These are phyloP conservation scores for Pseudotriccus pelzelni DNA, from an alignment of 2,797 vertebrate genomes.

Conservation along the genomic window DNA sequence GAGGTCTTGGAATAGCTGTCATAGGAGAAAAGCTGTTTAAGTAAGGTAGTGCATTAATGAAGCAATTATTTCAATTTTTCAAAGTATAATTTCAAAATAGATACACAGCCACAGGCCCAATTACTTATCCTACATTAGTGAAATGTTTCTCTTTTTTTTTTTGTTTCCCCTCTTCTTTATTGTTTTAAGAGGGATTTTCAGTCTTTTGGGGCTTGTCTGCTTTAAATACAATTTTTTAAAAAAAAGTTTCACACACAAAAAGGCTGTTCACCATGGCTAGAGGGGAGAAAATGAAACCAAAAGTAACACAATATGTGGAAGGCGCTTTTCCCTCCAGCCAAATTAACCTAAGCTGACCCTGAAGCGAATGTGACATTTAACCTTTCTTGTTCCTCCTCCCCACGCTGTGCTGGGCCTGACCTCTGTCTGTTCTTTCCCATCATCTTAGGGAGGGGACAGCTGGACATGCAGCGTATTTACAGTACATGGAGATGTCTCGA, in stretches of 20 bases:
- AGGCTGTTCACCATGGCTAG: not conserved
- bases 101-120: not conserved
- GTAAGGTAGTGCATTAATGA: not conserved
- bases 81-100: not conserved
- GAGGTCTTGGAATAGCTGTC: not conserved
- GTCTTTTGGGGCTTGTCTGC: not conserved
- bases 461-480: slow-evolving; percentile 40
- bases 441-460: not conserved
- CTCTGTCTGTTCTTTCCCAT: slow-evolving; percentile 9
- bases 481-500: not conserved
- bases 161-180: not conserved
- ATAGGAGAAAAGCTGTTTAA: not conserved
- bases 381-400: slow-evolving; percentile 26
- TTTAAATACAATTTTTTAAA: not conserved
- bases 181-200: not conserved
- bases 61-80: not conserved
- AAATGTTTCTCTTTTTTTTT: not conserved
- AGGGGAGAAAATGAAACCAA: slow-evolving; percentile 53
- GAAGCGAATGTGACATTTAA: slow-evolving; percentile 28
- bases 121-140: not conserved
- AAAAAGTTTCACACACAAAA: fast-evolving
- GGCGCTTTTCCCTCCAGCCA: not conserved
- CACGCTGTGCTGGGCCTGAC: not conserved
- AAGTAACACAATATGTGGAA: slow-evolving; percentile 31
- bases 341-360: slow-evolving; percentile 15